Conservation (phyloP, 2,888 invertebrate genomes). For the Nineta flava region DNA sequence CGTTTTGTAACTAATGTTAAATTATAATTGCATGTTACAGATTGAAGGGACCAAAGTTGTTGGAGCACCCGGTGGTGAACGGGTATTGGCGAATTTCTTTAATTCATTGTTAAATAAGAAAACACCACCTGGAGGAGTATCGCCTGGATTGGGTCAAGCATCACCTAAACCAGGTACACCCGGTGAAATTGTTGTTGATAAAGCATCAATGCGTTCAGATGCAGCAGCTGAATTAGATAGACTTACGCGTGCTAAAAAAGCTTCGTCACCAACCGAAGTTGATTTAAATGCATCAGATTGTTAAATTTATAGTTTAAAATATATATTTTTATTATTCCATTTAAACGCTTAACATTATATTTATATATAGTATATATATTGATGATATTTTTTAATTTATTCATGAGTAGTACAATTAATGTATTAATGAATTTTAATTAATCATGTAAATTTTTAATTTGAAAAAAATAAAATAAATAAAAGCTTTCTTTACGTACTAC, state of each 20-base stretch:
- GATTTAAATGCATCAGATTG: slow-evolving; percentile 39
- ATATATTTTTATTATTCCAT: too few relatives aligned
- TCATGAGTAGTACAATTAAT: too few relatives aligned
- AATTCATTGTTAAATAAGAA: slow-evolving; percentile 94
- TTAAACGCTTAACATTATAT: too few relatives aligned
- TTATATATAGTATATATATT: too few relatives aligned
- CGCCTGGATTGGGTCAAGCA: slow-evolving; percentile 32
- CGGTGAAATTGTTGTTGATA: slow-evolving; percentile 33
- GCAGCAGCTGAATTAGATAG: slow-evolving; percentile 88
- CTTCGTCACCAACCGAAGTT: slow-evolving; percentile 19
- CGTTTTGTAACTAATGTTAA: background rate
- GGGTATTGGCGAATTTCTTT: slow-evolving; percentile 94
- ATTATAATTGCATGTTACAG: slow-evolving; percentile 25
- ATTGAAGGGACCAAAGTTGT: slow-evolving; percentile 59
- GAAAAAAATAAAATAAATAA: too few relatives aligned
- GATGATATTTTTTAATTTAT: too few relatives aligned
- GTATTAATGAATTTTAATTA: too few relatives aligned
- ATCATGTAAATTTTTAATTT: too few relatives aligned
- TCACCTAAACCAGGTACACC: slow-evolving; percentile 21
- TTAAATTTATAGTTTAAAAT: slow-evolving; percentile 15
- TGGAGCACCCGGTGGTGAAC: slow-evolving; percentile 71
- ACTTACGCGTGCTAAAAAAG: slow-evolving; percentile 55
- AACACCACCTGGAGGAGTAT: slow-evolving; percentile 48
- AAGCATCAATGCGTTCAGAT: slow-evolving; percentile 68
- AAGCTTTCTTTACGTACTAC: too few relatives aligned